phyloP scores from a whole-genome alignment of 1,140 invertebrate species.

The Papilio aristodemus region DNA sequence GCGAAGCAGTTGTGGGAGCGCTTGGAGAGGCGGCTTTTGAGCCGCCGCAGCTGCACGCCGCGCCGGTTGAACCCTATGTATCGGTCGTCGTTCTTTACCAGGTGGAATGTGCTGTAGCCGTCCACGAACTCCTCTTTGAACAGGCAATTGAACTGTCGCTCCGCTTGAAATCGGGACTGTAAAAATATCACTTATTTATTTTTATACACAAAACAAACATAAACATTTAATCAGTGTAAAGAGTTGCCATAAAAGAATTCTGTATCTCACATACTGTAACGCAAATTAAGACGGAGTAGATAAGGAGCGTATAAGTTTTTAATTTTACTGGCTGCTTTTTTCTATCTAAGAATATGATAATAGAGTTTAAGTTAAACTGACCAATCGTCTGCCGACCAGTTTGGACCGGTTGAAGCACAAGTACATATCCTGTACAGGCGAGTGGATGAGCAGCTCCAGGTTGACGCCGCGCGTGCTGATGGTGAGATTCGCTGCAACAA shows the following conservation, averaged over 20 bases:
- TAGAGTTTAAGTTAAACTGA: conserved; percentile 41
- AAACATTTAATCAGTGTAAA: no score
- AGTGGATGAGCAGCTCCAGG: conserved; percentile 75
- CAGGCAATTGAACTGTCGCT: conserved; percentile 71
- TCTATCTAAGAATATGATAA: background rate
- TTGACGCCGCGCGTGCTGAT: conserved; percentile 70
- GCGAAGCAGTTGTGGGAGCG: conserved; percentile 66
- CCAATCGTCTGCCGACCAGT: conserved; percentile 72
- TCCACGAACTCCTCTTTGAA: conserved; percentile 75
- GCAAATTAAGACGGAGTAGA: no score
- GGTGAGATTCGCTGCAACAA: conserved; percentile 78
- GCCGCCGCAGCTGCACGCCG: conserved; percentile 62
- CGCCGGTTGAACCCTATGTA: conserved; percentile 75
- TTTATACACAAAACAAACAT: no score
- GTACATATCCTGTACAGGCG: conserved; percentile 73
- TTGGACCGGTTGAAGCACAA: conserved; percentile 73
- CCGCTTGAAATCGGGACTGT: conserved; percentile 72
- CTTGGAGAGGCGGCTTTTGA: conserved; percentile 58
- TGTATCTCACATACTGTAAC: no score
- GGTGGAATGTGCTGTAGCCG: conserved; percentile 74
- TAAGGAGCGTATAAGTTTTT: no score
- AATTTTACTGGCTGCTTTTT: no score
- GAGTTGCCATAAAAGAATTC: no score
- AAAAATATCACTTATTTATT: conserved; percentile 36
- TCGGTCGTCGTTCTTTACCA: conserved; percentile 71